phyloP scores from a whole-genome alignment of 2,888 invertebrate species.

The Epistrophe eligans region DNA sequence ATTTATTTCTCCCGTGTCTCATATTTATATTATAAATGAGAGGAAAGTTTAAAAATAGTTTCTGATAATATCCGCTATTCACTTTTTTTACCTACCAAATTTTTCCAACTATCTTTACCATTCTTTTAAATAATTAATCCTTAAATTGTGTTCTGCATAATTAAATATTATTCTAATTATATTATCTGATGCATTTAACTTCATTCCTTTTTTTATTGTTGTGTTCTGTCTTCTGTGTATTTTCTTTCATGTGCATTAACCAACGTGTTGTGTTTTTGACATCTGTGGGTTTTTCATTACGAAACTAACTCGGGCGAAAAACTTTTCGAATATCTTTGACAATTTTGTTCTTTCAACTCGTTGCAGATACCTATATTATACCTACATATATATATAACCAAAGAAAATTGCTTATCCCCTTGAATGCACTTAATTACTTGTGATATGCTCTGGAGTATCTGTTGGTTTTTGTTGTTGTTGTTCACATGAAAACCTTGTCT shows the following conservation, averaged over 20 bases:
- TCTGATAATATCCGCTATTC: too few species aligned
- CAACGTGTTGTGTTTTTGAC: conserved; percentile 42
- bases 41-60: too few species aligned
- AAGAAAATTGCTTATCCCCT: conserved; percentile 68
- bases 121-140: too few species aligned
- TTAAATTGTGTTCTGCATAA: too few species aligned
- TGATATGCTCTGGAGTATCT: conserved; percentile 25
- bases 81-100: too few species aligned
- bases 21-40: too few species aligned
- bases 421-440: conserved; percentile 72
- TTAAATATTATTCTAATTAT: too few species aligned
- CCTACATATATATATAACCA: neutral
- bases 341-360: neutral
- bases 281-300: conserved; percentile 36
- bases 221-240: neutral
- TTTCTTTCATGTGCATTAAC: neutral
- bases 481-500: neutral
- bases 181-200: neutral
- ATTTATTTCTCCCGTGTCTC: too few species aligned
- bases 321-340: conserved; percentile 24
- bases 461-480: neutral
- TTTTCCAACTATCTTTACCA: too few species aligned
- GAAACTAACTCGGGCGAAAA: conserved; percentile 27
- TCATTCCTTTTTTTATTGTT: neutral
- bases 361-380: neutral